Percentiles rank a stretch among this genome's conserved stretches.
Conservation (phyloP, 2,113 vertebrate species). For the Scomber scombrus region DNA sequence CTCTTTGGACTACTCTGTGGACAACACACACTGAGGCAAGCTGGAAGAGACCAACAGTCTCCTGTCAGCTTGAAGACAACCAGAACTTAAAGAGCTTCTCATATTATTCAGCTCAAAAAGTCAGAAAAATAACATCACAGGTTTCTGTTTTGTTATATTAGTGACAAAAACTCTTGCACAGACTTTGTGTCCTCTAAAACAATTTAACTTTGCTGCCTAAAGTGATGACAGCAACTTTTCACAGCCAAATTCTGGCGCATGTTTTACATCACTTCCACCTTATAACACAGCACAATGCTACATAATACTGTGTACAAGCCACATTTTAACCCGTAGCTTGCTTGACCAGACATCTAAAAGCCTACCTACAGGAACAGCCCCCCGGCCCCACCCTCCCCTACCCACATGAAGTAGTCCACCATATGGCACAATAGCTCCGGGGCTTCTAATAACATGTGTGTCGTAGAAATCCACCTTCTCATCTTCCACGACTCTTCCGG, state of each 20-base stretch:
- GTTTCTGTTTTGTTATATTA: not conserved
- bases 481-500: constrained; percentile 61
- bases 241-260: constrained; percentile 17
- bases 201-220: not conserved
- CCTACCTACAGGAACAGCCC: constrained; percentile 48
- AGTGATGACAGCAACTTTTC: not conserved
- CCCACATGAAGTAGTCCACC: constrained; percentile 77
- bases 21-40: constrained; percentile 25
- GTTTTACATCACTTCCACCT: constrained; percentile 41
- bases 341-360: constrained; percentile 66
- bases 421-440: constrained; percentile 83
- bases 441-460: constrained; percentile 74
- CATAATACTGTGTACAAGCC: constrained; percentile 35
- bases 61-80: constrained; percentile 18
- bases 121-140: not conserved
- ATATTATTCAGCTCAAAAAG: not conserved
- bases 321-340: constrained; percentile 64
- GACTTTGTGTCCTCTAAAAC: not conserved
- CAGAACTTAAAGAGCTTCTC: constrained; percentile 5
- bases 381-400: constrained; percentile 30
- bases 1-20: constrained; percentile 56
- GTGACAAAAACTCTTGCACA: not conserved
- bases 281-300: constrained; percentile 10
- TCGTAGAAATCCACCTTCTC: constrained; percentile 71
- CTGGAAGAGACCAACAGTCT: constrained; percentile 42